Percentiles rank a stretch among this genome's conserved stretches.
Evolutionary conservation across 35 echinoderm and acorn worm genomes (phyloP).

Genomic region (Patiria miniata): DNA sequence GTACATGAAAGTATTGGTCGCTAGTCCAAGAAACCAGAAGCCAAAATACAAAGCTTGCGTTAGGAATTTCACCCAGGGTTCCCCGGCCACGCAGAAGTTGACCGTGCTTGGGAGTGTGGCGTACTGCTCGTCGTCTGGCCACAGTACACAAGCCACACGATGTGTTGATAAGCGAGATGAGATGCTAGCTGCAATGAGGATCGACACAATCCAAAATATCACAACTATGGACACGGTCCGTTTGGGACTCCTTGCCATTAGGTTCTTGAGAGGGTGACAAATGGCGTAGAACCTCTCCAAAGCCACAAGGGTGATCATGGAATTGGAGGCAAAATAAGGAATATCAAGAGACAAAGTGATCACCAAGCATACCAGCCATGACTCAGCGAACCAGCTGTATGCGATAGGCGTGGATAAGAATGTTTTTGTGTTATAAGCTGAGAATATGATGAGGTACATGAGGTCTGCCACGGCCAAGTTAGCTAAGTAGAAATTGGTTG

Average conservation of each 20-base stretch:
- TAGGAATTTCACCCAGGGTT: not conserved
- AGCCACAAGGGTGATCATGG: conserved; percentile 39
- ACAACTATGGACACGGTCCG: not conserved
- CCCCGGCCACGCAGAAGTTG: not conserved
- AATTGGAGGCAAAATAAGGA: conserved; percentile 13
- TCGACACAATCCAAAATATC: not conserved
- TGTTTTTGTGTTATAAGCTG: not conserved
- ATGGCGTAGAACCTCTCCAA: conserved; percentile 59
- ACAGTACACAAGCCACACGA: not conserved
- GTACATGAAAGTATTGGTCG: not conserved
- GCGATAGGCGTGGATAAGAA: conserved; percentile 1
- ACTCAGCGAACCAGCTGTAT: not conserved
- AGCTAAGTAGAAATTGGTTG: conserved; percentile 31
- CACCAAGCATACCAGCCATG: conserved; percentile 13
- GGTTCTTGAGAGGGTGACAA: conserved; percentile 47
- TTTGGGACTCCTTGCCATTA: not conserved
- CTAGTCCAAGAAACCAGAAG: not conserved
- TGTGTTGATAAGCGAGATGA: not conserved
- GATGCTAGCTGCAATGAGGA: not conserved
- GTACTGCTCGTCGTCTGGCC: not conserved
- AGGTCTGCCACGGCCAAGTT: conserved; percentile 26
- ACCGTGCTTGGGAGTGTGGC: not conserved
- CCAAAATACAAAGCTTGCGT: not conserved
- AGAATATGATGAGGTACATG: not conserved
- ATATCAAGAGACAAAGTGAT: conserved; percentile 15